Evolutionary conservation across 2,888 invertebrate genomes (phyloP).

Genomic region (Lordiphosa fenestrarum): DNA sequence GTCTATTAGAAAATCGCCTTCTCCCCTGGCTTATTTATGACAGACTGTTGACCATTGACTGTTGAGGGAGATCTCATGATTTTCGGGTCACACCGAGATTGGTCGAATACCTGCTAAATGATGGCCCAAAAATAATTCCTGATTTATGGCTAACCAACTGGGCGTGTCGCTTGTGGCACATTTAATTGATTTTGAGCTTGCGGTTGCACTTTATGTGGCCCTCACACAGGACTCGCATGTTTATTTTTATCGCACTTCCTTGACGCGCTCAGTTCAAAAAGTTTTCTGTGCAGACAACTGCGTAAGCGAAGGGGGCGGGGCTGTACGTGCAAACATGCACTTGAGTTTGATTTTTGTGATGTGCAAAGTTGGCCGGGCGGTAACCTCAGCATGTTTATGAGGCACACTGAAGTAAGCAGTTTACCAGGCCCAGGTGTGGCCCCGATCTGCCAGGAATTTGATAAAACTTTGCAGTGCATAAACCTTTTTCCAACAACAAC

Average conservation of each 20-base stretch:
- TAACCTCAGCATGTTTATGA: conserved; percentile 33
- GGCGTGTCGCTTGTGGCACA: conserved; percentile 18
- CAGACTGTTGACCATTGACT: conserved; percentile 56
- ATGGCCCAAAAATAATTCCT: conserved; percentile 33
- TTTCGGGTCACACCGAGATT: neutral
- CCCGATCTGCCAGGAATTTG: conserved; percentile 24
- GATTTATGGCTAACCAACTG: conserved; percentile 34
- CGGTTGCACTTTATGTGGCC: conserved; percentile 14
- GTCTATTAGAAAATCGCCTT: conserved; percentile 29
- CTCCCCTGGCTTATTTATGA: conserved; percentile 36
- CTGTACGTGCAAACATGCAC: conserved; percentile 25
- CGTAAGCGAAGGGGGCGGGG: neutral
- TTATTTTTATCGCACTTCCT: conserved; percentile 48
- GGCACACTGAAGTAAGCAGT: conserved; percentile 10
- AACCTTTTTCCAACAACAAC: conserved; percentile 10
- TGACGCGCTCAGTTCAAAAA: conserved; percentile 30
- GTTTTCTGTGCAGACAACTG: conserved; percentile 27
- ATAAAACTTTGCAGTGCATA: conserved; percentile 25
- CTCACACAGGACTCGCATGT: conserved; percentile 26
- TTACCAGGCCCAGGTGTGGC: conserved; percentile 10
- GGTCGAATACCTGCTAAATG: conserved; percentile 17
- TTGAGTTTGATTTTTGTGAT: conserved; percentile 35
- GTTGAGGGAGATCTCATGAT: conserved; percentile 19
- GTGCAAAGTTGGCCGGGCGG: conserved; percentile 35
- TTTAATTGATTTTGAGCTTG: conserved; percentile 47